Evolutionary conservation across 2,888 invertebrate species (phyloP), one percentile per base, ranked within the genome.

Genomic region (Ceratothoa steindachneri): DNA sequence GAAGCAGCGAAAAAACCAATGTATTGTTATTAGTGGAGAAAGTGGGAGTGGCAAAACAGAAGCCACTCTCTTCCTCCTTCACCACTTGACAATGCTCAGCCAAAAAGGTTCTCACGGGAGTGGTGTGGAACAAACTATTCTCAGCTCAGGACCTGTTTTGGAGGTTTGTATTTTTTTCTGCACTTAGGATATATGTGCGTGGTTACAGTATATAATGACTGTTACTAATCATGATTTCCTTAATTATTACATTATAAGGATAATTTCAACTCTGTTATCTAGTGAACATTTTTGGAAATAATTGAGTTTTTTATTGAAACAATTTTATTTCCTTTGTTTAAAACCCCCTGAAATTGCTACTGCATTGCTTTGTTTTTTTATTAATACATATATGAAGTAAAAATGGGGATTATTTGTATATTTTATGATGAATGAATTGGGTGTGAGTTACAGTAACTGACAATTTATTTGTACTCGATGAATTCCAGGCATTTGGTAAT

Each of bases 1-100:
- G 80, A 90, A 93, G 81, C 93, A 93, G 82, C 89, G 91, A 83
- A 90, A 90, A 81, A 96, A 96, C 85, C 92, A 92, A 87, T 97
- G 96, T 84, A 94, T 97, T 82, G 96, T 97, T 82, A 97, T 97
- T 82, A 94, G 93, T 83, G 95, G 95, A 30, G 95, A 95, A 85
- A 93, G 93, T 84, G 95, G 95, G 76, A 93, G 93, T n/a, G 95
- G 96, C 3, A 97, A 97, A 86, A 97, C 97, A 1, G 97, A 97
- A 85, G 95, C 94, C 84, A 97, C 97, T 30, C 96, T 96, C 87
- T 93, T 97, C 85, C 88, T 97, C 80, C 87, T 97, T 71, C 96
- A 97, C 85, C 97, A 97, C 85, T 87, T 97, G 82, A 97, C 96
- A 0, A 95, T 96, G 7, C 88, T 97, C 73, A 94, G 93, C 84